A percentile compares a stretch with the other conserved stretches of the same genome.
Evolutionary conservation across 2,113 vertebrate species (phyloP).

Genomic region (Actenoides lindsayi): DNA sequence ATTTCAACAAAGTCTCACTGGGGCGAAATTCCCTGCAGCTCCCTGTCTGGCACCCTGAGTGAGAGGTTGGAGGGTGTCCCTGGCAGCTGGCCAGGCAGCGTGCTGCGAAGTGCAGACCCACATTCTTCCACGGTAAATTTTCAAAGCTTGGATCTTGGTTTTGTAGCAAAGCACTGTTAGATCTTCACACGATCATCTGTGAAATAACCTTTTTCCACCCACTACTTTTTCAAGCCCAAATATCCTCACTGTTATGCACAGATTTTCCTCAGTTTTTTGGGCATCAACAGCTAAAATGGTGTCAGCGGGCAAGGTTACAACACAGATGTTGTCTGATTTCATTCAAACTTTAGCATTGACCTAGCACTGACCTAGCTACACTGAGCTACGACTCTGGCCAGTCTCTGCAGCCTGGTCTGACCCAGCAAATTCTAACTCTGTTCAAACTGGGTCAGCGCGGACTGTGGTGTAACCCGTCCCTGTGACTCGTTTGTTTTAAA

Average conservation of each 20-base stretch:
- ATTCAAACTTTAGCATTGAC: not conserved
- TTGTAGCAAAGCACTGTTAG: not conserved
- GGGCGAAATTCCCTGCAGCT: not conserved
- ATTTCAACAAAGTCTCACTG: not conserved
- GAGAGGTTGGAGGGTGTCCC: not conserved
- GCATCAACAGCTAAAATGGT: not conserved
- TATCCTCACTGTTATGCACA: not conserved
- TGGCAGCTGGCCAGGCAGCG: not conserved
- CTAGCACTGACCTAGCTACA: not conserved
- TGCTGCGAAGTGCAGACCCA: not conserved
- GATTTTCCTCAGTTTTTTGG: not conserved
- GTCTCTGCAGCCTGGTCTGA: not conserved
- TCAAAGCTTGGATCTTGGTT: not conserved
- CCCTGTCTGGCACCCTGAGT: not conserved
- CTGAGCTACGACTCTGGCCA: not conserved
- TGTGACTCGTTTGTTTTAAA: not conserved
- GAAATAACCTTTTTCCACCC: not conserved
- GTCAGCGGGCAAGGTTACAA: not conserved
- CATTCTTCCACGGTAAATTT: not conserved
- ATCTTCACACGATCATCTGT: not conserved
- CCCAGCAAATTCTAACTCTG: not conserved
- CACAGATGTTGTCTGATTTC: not conserved
- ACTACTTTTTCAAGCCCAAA: not conserved
- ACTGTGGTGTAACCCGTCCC: fast-evolving
- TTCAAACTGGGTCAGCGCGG: not conserved